phyloP scores from a whole-genome alignment of 2,113 vertebrate species.

The Acinonyx jubatus region DNA sequence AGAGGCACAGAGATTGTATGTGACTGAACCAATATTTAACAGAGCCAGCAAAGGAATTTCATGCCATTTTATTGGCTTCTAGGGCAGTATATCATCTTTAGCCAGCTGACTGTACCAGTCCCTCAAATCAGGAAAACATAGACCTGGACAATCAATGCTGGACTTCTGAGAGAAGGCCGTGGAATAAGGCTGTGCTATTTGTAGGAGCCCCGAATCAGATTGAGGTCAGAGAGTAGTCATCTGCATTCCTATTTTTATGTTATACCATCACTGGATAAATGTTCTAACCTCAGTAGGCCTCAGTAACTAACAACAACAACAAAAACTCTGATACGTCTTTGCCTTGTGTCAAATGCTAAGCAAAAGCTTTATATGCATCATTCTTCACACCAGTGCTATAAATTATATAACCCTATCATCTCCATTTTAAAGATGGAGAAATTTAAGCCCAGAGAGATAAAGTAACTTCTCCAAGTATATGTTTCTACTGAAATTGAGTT shows the following conservation, averaged over 20 bases:
- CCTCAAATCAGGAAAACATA: not conserved
- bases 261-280: not conserved
- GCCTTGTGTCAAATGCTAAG: not conserved
- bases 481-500: not conserved
- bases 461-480: not conserved
- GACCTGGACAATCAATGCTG: not conserved
- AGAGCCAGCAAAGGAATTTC: not conserved
- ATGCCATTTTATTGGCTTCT: not conserved
- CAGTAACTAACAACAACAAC: not conserved
- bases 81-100: not conserved
- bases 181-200: not conserved
- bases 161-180: not conserved
- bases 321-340: not conserved
- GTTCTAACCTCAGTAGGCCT: not conserved
- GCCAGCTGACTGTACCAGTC: not conserved
- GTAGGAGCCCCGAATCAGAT: not conserved
- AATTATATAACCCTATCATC: not conserved
- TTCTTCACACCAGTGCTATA: not conserved
- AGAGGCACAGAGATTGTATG: not conserved
- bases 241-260: not conserved
- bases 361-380: not conserved
- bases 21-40: not conserved
- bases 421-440: not conserved
- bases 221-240: not conserved
- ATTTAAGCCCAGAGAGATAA: not conserved